Percentiles rank a stretch among this genome's conserved stretches.
Evolutionary conservation across 2,888 invertebrate genomes (phyloP).

Genomic region (Panzeria rudis): DNA sequence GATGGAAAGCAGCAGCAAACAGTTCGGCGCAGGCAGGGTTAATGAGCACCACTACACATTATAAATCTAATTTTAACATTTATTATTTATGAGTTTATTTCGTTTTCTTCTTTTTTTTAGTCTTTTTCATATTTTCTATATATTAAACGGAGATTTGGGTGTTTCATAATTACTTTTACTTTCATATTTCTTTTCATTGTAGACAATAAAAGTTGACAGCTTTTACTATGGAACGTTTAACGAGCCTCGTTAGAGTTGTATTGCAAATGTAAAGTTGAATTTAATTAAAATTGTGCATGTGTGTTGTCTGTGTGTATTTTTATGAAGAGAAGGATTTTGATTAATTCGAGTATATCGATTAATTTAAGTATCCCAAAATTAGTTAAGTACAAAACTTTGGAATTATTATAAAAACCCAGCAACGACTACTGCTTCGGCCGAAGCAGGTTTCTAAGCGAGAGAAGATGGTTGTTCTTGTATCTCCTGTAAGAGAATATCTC

Average conservation of each 20-base stretch:
- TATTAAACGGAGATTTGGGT: constrained; percentile 52
- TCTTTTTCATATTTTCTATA: constrained; percentile 36
- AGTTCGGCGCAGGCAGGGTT: constrained; percentile 62
- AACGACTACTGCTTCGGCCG: too few relatives aligned
- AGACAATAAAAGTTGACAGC: constrained; percentile 62
- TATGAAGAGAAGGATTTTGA: not conserved
- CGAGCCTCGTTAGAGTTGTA: constrained; percentile 64
- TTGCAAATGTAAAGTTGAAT: constrained; percentile 29
- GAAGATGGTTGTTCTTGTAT: too few relatives aligned
- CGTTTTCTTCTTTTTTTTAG: constrained; percentile 27
- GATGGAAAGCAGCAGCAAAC: not conserved
- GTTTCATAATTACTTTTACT: constrained; percentile 54
- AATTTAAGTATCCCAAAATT: too few relatives aligned
- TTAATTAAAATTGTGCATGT: constrained; percentile 15
- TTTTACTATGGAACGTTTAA: constrained; percentile 64
- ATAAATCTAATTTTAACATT: constrained; percentile 72
- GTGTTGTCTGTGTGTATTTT: not conserved
- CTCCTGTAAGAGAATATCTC: too few relatives aligned
- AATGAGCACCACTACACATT: constrained; percentile 68
- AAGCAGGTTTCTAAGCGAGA: too few relatives aligned
- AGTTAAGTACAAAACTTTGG: too few relatives aligned
- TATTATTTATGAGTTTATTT: constrained; percentile 69
- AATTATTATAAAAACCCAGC: too few relatives aligned
- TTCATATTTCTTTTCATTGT: constrained; percentile 5
- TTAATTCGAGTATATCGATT: not conserved